Percentiles rank a stretch among this genome's conserved stretches.
These are phyloP conservation scores for Melipona beecheii DNA, from an alignment of 2,888 invertebrate genomes.

Conservation along the genomic window DNA sequence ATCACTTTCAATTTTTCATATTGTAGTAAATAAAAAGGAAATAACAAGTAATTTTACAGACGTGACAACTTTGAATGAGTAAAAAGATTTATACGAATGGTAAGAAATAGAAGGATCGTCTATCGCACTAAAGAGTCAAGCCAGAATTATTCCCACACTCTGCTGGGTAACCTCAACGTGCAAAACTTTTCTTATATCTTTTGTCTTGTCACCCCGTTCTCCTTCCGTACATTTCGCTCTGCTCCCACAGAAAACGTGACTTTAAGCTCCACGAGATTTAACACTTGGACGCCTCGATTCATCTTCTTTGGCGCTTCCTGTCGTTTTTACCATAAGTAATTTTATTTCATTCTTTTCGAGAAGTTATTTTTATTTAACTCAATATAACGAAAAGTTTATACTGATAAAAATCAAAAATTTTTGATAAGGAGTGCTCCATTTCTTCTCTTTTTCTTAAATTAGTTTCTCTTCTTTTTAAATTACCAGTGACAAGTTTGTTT, in stretches of 20 bases:
- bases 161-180: constrained; percentile 65
- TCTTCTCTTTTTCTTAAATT: no score
- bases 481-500: no score
- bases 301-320: not conserved
- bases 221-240: constrained; percentile 71
- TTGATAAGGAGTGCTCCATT: no score
- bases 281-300: constrained; percentile 33
- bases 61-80: constrained; percentile 25
- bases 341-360: not conserved
- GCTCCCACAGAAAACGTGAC: constrained; percentile 77
- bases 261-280: constrained; percentile 26
- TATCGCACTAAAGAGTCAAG: constrained; percentile 50
- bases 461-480: no score
- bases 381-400: no score
- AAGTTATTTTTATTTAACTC: not conserved
- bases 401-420: no score
- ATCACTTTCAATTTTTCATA: not conserved
- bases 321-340: constrained; percentile 3
- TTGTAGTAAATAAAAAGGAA: constrained; percentile 14
- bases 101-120: constrained; percentile 31
- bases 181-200: constrained; percentile 71
- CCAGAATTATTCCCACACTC: constrained; percentile 74
- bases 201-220: constrained; percentile 75
- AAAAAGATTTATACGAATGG: constrained; percentile 32
- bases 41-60: constrained; percentile 50